Percentiles rank a stretch among this genome's conserved stretches.
These are phyloP conservation scores for Neosilurus mollespiculum DNA, from an alignment of 2,797 vertebrate species.

Conservation along the genomic window DNA sequence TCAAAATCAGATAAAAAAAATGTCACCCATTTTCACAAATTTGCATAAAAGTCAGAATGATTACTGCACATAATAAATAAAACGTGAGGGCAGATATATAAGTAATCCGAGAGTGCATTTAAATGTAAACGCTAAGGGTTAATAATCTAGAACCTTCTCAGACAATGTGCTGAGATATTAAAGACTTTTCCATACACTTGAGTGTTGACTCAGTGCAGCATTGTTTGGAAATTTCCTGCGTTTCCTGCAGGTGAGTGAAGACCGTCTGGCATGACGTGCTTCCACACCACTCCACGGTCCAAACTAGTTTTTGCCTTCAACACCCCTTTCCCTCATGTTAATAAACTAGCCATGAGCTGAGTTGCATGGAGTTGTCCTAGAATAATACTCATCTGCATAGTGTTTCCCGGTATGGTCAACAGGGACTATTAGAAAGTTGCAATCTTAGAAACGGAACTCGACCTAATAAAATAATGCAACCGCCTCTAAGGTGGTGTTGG, in stretches of 20 bases:
- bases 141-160: neutral
- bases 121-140: no score
- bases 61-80: neutral
- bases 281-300: neutral
- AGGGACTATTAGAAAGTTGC: neutral
- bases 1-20: no score
- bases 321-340: neutral
- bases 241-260: slow-evolving; percentile 22
- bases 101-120: neutral
- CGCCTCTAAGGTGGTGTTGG: neutral
- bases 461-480: neutral
- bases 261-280: neutral
- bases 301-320: neutral
- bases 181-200: slow-evolving; percentile 20
- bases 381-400: neutral
- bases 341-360: neutral
- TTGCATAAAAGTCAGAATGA: neutral
- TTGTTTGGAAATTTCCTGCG: slow-evolving; percentile 33
- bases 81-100: neutral
- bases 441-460: neutral
- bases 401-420: neutral
- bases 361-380: neutral
- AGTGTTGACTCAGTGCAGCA: neutral
- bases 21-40: neutral
- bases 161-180: neutral